These are phyloP conservation scores for Siphlonurus alternatus DNA, from an alignment of 2,888 invertebrate genomes.

Conservation along the genomic window DNA sequence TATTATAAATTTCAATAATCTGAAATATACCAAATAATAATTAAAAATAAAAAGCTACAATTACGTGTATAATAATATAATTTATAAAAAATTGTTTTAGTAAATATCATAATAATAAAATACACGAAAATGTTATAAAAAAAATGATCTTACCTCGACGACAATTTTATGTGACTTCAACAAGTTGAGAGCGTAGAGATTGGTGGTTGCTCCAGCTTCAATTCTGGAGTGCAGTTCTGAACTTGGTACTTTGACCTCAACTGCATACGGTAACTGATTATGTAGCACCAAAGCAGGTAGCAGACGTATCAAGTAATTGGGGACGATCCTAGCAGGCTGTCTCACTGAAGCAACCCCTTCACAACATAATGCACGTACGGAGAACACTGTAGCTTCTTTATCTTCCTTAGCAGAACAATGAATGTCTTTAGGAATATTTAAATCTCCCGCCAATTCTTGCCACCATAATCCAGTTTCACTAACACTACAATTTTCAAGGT, in stretches of 20 bases:
- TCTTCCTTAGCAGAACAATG: constrained; percentile 46
- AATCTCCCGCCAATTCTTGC: constrained; percentile 52
- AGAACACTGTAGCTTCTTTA: constrained; percentile 21
- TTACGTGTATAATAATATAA: too few relatives aligned
- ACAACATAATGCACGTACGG: constrained; percentile 26
- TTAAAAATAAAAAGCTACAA: too few relatives aligned
- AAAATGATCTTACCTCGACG: constrained; percentile 25
- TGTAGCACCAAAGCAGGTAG: constrained; percentile 55
- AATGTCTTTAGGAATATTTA: constrained; percentile 46
- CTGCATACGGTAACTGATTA: constrained; percentile 58
- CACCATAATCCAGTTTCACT: constrained; percentile 61
- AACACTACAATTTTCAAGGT: constrained; percentile 46
- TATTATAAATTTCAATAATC: too few relatives aligned
- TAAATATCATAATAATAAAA: too few relatives aligned
- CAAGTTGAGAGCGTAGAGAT: constrained; percentile 48
- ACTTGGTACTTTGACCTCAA: constrained; percentile 37
- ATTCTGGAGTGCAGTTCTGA: constrained; percentile 37
- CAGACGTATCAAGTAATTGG: constrained; percentile 54
- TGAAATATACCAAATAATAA: too few relatives aligned
- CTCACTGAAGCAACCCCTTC: constrained; percentile 27
- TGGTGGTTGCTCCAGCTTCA: constrained; percentile 53
- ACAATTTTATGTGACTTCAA: constrained; percentile 34
- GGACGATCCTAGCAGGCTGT: constrained; percentile 28
- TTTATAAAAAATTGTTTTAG: too few relatives aligned
- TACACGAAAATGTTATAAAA: too few relatives aligned